These are phyloP conservation scores for Marisa cornuarietis DNA, from an alignment of 1,140 invertebrate genomes.

Conservation along the genomic window DNA sequence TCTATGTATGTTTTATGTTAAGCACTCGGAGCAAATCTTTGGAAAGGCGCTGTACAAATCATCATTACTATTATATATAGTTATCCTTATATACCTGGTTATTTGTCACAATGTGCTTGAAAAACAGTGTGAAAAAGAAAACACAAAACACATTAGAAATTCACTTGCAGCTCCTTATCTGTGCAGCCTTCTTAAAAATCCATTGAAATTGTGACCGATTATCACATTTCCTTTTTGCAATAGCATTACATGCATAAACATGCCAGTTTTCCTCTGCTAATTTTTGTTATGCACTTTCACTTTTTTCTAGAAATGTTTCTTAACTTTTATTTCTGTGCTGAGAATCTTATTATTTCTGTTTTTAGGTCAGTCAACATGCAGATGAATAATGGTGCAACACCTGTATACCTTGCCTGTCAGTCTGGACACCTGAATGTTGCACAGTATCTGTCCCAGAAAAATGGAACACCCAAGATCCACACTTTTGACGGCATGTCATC, in stretches of 20 bases:
- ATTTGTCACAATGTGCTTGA: too few species aligned
- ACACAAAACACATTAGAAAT: too few species aligned
- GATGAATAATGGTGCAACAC: slow-evolving; percentile 89
- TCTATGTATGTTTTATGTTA: too few species aligned
- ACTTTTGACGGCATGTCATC: slow-evolving; percentile 89
- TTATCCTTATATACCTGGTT: too few species aligned
- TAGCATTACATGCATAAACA: background rate
- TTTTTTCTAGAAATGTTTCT: background rate
- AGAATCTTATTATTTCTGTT: slow-evolving; percentile 5
- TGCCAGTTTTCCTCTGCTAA: background rate
- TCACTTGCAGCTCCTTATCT: too few species aligned
- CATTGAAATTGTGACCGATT: too few species aligned
- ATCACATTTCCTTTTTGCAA: too few species aligned
- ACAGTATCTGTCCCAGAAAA: slow-evolving; percentile 81
- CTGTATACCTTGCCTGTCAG: slow-evolving; percentile 88
- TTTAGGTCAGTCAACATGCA: slow-evolving; percentile 77
- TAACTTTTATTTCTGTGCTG: background rate
- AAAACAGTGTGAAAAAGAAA: too few species aligned
- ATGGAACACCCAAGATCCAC: slow-evolving; percentile 79
- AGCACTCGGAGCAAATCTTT: too few species aligned
- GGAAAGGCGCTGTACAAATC: too few species aligned
- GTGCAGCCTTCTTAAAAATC: too few species aligned
- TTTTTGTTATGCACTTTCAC: background rate
- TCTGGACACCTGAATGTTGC: slow-evolving; percentile 86
- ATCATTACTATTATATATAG: too few species aligned